Evolutionary conservation across 2,888 invertebrate species (phyloP), one percentile per base, ranked within the genome.

Genomic region (Esperia sulphurella): DNA sequence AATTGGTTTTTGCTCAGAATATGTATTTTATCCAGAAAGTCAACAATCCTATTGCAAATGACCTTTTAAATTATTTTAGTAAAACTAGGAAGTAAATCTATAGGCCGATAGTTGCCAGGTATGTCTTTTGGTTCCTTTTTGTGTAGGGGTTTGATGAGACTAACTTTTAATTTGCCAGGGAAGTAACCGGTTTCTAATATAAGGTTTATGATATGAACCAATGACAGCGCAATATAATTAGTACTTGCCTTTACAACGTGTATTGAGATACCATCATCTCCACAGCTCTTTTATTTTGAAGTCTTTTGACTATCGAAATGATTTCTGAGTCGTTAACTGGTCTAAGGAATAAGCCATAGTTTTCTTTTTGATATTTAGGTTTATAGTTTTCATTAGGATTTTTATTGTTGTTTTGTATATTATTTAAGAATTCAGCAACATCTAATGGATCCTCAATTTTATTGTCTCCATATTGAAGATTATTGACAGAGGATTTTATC

Each of bases 161-260:
- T 52, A 29, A 35, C 12, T 48, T 62, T 62, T 13, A 59, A 14
- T 0, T 51, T 44, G 41, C 56, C 50, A 0, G 62, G 61, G 35
- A 56, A 37, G 31, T 14, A 1, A 52, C 57, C 29, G 46, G 14
- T 46, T 46, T 48, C 9, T 58, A 14, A 43, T 55, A 56, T 7
- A n/a, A 14, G 7, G 14, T 63, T 63, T 1, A 61, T 61, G 39
- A 61, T 33, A 12, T 57, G 49, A n/a, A 57, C 54, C 35, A 61
- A 50, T 8, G 57, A 45, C 8, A 8, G 0, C 46, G 39, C 12
- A 53, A 21, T 33, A 52, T 14, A 14, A 43, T 14, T 1, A 46
- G 28, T 41, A 46, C 8, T 8, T 13, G 35, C 33, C 50, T 59
- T 54, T 8, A 57, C 50, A 30, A 51, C 51, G 1, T 45, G 44